Percentiles rank a stretch among this genome's conserved stretches.
Conservation (phyloP, 2,888 invertebrate genomes). For the Drosophila meridionalis region DNA sequence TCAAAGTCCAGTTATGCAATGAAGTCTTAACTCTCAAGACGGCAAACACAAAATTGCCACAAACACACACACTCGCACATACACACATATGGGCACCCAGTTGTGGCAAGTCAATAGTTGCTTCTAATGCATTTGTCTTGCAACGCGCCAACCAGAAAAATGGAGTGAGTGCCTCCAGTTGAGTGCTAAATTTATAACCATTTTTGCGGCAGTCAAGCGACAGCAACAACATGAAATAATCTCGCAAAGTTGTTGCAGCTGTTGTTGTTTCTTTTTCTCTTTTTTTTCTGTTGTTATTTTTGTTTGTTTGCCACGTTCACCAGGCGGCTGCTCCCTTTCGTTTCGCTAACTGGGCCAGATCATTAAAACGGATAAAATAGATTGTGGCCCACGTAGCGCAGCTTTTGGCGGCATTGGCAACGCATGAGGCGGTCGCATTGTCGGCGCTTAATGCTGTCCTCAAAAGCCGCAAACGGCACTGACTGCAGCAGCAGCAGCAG, state of each 20-base stretch:
- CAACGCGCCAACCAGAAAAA: slow-evolving; percentile 49
- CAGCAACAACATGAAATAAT: slow-evolving; percentile 39
- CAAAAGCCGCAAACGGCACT: slow-evolving; percentile 73
- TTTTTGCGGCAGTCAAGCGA: slow-evolving; percentile 46
- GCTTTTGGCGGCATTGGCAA: slow-evolving; percentile 37
- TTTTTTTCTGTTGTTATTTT: slow-evolving; percentile 24
- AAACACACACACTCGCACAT: slow-evolving; percentile 19
- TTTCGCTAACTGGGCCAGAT: slow-evolving; percentile 80
- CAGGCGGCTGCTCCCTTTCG: slow-evolving; percentile 71
- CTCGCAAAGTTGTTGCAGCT: slow-evolving; percentile 42
- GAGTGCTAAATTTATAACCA: slow-evolving; percentile 76
- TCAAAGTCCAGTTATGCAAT: slow-evolving; percentile 80
- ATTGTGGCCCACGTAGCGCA: slow-evolving; percentile 73
- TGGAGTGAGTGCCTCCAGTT: slow-evolving; percentile 55
- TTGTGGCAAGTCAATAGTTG: slow-evolving; percentile 53
- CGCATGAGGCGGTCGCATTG: slow-evolving; percentile 60
- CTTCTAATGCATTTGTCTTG: slow-evolving; percentile 77
- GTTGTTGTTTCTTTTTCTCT: slow-evolving; percentile 15
- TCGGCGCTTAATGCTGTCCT: slow-evolving; percentile 77
- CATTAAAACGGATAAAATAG: slow-evolving; percentile 78
- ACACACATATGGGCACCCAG: slow-evolving; percentile 9
- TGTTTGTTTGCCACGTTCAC: slow-evolving; percentile 64
- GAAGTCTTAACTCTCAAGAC: slow-evolving; percentile 38
- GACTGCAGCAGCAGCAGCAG: slow-evolving; percentile 38
- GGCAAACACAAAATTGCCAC: slow-evolving; percentile 45